A percentile compares a stretch with the other conserved stretches of the same genome.
phyloP scores from a whole-genome alignment of 1,140 invertebrate species.

The Papilio polyxenes region DNA sequence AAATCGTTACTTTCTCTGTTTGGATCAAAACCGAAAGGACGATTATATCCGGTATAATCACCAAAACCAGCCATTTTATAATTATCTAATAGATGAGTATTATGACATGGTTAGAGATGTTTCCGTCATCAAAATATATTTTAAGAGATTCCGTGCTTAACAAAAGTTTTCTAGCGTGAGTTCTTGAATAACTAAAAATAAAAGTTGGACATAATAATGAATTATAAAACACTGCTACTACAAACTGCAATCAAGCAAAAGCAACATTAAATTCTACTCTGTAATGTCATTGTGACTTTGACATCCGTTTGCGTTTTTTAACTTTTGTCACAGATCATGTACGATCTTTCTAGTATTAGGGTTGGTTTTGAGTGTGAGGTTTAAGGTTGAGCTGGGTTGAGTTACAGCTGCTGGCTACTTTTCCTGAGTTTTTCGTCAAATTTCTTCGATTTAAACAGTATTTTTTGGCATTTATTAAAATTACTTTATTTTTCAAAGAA shows the following conservation, averaged over 20 bases:
- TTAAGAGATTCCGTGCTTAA: background rate
- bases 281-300: conserved; percentile 33
- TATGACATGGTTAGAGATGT: conserved; percentile 18
- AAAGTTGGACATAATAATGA: background rate
- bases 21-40: conserved; percentile 71
- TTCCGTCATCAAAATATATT: background rate
- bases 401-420: too few relatives aligned
- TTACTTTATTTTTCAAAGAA: too few relatives aligned
- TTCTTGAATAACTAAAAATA: background rate
- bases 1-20: conserved; percentile 74
- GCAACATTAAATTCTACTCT: background rate
- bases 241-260: background rate
- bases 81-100: conserved; percentile 45
- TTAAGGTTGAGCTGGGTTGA: too few relatives aligned
- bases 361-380: too few relatives aligned
- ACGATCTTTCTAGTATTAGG: background rate
- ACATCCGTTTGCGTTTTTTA: conserved; percentile 17
- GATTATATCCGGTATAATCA: conserved; percentile 73
- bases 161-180: background rate
- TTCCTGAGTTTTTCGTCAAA: too few relatives aligned
- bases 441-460: too few relatives aligned
- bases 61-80: conserved; percentile 76
- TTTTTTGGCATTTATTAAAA: too few relatives aligned
- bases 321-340: background rate
- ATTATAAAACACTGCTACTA: background rate